phyloP scores from a whole-genome alignment of 1,140 invertebrate species.

The Heterodera carotae region DNA sequence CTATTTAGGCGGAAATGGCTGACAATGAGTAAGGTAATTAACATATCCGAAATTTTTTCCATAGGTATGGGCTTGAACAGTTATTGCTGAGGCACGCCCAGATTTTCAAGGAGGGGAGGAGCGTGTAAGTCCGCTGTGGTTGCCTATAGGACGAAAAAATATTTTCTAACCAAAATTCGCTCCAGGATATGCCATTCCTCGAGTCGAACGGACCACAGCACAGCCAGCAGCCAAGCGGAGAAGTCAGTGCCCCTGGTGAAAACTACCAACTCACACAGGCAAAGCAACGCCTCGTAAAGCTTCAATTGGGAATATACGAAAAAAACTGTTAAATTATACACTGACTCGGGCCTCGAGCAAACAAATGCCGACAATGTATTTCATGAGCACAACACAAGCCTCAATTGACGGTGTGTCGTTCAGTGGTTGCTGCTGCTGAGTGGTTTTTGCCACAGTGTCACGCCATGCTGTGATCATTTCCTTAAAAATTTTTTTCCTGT shows the following conservation, averaged over 20 bases:
- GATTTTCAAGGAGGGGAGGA: too few relatives aligned
- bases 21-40: too few relatives aligned
- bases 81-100: too few relatives aligned
- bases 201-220: conserved; percentile 13
- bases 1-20: too few relatives aligned
- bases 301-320: conserved; percentile 13
- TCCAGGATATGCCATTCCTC: conserved; percentile 30
- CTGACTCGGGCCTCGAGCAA: conserved; percentile 29
- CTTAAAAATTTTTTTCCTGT: conserved; percentile 23
- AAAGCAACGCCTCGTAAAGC: conserved; percentile 31
- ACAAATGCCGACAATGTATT: conserved; percentile 28
- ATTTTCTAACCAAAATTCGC: neutral
- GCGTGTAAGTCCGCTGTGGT: too few relatives aligned
- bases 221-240: conserved; percentile 11
- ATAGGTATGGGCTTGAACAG: too few relatives aligned
- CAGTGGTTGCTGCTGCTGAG: neutral
- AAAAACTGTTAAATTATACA: too few relatives aligned
- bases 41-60: too few relatives aligned
- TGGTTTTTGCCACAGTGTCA: neutral
- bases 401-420: neutral
- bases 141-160: too few relatives aligned
- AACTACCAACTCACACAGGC: conserved; percentile 18
- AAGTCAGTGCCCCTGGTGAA: conserved; percentile 10
- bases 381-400: conserved; percentile 4
- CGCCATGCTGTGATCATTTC: conserved; percentile 24